phyloP scores from a whole-genome alignment of 2,113 vertebrate species.

The Myotis lucifugus region DNA sequence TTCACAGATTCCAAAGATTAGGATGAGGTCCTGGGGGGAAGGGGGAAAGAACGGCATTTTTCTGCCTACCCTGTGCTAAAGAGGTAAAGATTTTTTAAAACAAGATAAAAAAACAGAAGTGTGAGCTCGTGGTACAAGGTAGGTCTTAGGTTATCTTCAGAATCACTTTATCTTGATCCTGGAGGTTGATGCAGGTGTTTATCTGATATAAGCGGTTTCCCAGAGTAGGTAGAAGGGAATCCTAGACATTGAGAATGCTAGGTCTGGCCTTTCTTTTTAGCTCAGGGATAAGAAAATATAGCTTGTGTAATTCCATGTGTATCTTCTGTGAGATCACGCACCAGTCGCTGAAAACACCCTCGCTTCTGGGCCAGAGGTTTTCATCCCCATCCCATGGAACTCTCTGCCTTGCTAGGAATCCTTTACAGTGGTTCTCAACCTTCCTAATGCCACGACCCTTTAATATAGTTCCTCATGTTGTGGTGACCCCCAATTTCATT shows the following conservation, averaged over 20 bases:
- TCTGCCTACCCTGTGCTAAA: neutral
- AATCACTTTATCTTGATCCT: conserved; percentile 21
- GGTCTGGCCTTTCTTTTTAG: neutral
- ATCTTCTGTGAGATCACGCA: neutral
- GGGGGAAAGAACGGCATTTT: neutral
- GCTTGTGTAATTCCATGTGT: neutral
- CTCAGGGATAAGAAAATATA: neutral
- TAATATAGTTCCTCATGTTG: too few relatives aligned
- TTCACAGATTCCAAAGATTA: neutral
- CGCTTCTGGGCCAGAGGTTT: neutral
- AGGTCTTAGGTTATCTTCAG: conserved; percentile 17
- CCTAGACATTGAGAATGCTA: neutral
- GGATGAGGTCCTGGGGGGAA: neutral
- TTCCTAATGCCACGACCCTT: too few relatives aligned
- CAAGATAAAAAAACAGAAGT: neutral
- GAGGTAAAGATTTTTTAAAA: neutral
- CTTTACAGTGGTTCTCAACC: neutral
- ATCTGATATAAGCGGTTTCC: neutral
- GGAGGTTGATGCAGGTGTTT: neutral
- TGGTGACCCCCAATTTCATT: too few relatives aligned
- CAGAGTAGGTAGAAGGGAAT: neutral
- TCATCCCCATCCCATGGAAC: neutral
- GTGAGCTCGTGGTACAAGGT: neutral
- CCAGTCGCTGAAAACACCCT: neutral
- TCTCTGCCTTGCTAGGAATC: neutral